phyloP scores from a whole-genome alignment of 2,888 invertebrate species.

The Pachycephus smyrnensis region DNA sequence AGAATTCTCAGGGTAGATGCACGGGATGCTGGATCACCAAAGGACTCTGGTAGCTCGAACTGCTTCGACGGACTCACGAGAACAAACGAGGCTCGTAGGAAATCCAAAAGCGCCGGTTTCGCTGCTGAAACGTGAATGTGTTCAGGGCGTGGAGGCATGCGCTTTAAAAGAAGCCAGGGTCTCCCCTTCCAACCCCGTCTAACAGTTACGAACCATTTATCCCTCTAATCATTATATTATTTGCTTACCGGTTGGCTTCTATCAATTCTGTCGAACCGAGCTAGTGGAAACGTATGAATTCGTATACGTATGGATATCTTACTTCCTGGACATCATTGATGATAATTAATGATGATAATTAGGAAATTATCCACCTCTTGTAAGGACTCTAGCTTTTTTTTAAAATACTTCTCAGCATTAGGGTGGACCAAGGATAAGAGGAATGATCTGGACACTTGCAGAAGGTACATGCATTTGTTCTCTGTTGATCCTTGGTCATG shows the following conservation, averaged over 20 bases:
- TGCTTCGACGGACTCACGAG: background rate
- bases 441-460: background rate
- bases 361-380: background rate
- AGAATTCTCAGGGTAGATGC: background rate
- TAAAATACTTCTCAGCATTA: background rate
- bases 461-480: background rate
- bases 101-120: background rate
- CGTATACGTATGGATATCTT: too few species aligned
- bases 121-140: conserved; percentile 4
- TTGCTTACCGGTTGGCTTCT: conserved; percentile 29
- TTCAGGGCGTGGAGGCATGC: conserved; percentile 36
- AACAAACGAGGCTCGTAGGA: background rate
- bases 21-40: background rate
- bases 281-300: conserved; percentile 18
- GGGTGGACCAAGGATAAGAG: background rate
- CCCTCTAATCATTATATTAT: conserved; percentile 29
- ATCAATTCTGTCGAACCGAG: conserved; percentile 21
- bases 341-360: background rate
- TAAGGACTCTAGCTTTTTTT: background rate
- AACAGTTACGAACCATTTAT: background rate
- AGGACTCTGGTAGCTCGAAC: background rate
- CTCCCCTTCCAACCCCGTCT: conserved; percentile 27
- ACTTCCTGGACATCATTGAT: background rate
- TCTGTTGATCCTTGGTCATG: background rate
- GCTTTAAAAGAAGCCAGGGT: conserved; percentile 40